Evolutionary conservation across 2,888 invertebrate genomes (phyloP).

Genomic region (Apodemia duryi): DNA sequence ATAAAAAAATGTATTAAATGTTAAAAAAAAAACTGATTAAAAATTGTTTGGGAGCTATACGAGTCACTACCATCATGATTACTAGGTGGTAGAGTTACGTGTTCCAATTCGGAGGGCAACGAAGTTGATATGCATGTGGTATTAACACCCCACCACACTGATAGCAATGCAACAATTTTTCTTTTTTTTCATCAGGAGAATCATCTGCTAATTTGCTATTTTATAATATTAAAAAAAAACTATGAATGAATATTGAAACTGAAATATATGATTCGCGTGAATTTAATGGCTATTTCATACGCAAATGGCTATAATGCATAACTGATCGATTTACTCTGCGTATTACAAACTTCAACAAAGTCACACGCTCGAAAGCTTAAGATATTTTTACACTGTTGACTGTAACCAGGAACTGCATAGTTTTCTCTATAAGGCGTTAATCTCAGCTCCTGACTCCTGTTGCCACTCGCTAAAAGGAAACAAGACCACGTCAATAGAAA

Average conservation of each 20-base stretch:
- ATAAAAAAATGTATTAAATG: no score
- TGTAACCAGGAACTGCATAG: conserved; percentile 28
- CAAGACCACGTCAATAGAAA: conserved; percentile 37
- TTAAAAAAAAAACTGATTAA: no score
- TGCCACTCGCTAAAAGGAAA: conserved; percentile 26
- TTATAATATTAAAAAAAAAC: no score
- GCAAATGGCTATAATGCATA: not conserved
- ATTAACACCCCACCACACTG: no score
- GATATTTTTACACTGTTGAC: conserved; percentile 28
- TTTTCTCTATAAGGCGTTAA: conserved; percentile 27
- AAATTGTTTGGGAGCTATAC: no score
- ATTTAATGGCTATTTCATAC: not conserved
- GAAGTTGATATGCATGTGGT: no score
- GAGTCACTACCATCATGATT: no score
- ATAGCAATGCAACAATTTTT: no score
- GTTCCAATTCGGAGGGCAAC: no score
- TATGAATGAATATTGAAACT: not conserved
- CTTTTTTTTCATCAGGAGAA: no score
- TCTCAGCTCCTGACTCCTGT: conserved; percentile 4
- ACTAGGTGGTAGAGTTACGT: no score
- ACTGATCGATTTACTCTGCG: not conserved
- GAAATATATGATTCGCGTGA: not conserved
- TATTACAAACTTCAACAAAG: not conserved
- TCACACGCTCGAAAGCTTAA: conserved; percentile 37
- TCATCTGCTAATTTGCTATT: no score